Evolutionary conservation across 2,888 invertebrate species (phyloP), one percentile per base, ranked within the genome.

Genomic region (Dolomedes plantarius): DNA sequence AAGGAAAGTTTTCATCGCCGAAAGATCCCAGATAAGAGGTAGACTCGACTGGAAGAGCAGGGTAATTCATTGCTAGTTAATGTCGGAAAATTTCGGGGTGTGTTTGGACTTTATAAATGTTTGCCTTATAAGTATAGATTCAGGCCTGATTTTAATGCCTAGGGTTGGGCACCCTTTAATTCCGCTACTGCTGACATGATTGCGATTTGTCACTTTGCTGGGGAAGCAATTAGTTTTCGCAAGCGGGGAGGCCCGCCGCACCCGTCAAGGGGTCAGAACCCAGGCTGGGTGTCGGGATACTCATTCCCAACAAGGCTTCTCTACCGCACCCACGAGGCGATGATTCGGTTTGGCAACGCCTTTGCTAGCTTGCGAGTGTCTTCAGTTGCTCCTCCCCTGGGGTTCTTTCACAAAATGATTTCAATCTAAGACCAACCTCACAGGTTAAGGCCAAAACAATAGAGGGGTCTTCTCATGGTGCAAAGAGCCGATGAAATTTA

Each of bases 161-260:
- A 76, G 82, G 82, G 82, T 56, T 76, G 82, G 82, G 82, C 71
- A 64, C 67, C 82, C 71, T 82, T 82, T 82, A 82, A 82, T 82
- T 82, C 71, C 65, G 82, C 82, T 82, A 82, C 82, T 82, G 82
- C 82, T 82, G 82, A 76, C 82, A 82, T 82, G 82, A 82, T 76
- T 82, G 75, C 65, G 75, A 82, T 41, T 82, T 82, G 82, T 82
- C 82, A 82, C 82, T 82, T 71, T 64, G 19, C 65, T 50, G 69
- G 23, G 41, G 71, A 82, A 50, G 71, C 69, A 82, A 82, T 82
- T 76, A 76, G 82, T 82, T 82, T 82, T 76, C 82, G 39, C 82
- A 76, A 75, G 71, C 75, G 36, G 71, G 76, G 82, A 76, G 71
- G 82, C 82, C 28, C 13, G 76, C 62, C 82, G 76, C 82, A 75